phyloP scores from a whole-genome alignment of 1,140 invertebrate genomes.

The Gryllus bimaculatus region DNA sequence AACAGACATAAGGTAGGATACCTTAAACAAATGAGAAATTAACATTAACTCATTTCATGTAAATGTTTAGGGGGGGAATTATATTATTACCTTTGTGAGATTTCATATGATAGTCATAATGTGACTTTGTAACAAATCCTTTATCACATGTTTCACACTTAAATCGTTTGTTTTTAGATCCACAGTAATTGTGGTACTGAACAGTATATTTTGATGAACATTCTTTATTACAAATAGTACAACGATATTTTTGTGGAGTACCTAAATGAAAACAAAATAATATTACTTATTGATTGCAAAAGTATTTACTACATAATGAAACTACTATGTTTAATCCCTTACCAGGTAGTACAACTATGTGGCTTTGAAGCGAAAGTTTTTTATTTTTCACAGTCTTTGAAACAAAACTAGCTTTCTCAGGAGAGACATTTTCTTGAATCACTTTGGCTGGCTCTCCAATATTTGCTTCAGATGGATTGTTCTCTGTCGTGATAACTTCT shows the following conservation, averaged over 20 bases:
- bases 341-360: not conserved
- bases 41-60: not conserved
- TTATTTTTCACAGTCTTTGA: too few species aligned
- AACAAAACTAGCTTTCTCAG: too few species aligned
- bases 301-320: not conserved
- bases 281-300: not conserved
- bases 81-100: constrained; percentile 38
- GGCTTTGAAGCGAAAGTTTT: not conserved
- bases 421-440: too few species aligned
- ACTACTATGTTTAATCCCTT: not conserved
- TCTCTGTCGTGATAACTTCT: not conserved
- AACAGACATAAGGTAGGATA: constrained; percentile 32
- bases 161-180: constrained; percentile 25
- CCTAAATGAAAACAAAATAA: constrained; percentile 15
- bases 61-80: not conserved
- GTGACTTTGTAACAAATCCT: constrained; percentile 28
- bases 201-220: constrained; percentile 35
- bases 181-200: constrained; percentile 28
- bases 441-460: too few species aligned
- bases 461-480: too few species aligned
- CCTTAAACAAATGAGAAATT: constrained; percentile 19
- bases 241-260: constrained; percentile 32
- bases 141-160: constrained; percentile 27
- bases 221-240: constrained; percentile 42
- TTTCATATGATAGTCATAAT: constrained; percentile 27